phyloP scores from a whole-genome alignment of 2,888 invertebrate genomes.

The Leucophenga montana region DNA sequence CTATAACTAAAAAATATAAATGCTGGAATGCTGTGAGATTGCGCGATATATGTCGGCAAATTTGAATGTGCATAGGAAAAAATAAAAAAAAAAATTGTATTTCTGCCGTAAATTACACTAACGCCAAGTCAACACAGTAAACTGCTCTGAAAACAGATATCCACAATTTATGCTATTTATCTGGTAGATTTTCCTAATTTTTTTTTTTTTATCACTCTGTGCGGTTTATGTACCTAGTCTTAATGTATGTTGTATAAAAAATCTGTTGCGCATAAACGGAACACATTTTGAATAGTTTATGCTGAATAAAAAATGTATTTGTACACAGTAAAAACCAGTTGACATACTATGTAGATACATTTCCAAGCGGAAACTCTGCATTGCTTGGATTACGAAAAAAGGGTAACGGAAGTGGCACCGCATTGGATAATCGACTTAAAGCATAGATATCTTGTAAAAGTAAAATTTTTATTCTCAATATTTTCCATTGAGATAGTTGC shows the following conservation, averaged over 20 bases:
- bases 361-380: conserved; percentile 20
- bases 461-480: background rate
- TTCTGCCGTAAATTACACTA: too few relatives aligned
- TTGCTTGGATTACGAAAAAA: conserved; percentile 19
- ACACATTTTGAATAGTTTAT: background rate
- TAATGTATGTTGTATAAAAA: background rate
- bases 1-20: background rate
- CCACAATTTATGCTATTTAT: too few relatives aligned
- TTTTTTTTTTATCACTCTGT: background rate
- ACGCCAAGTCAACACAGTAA: too few relatives aligned
- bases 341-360: background rate
- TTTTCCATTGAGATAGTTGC: background rate
- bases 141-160: background rate
- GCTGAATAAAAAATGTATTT: background rate
- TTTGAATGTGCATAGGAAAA: too few relatives aligned
- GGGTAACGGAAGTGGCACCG: conserved; percentile 4
- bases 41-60: background rate
- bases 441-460: background rate
- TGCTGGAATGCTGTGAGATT: background rate
- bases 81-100: background rate
- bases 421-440: background rate
- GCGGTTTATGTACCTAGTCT: too few relatives aligned
- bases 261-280: background rate
- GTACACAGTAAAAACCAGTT: background rate
- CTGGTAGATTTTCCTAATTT: background rate